Conservation (phyloP, 2,113 vertebrate species). For the Pyxicephalus adspersus region DNA sequence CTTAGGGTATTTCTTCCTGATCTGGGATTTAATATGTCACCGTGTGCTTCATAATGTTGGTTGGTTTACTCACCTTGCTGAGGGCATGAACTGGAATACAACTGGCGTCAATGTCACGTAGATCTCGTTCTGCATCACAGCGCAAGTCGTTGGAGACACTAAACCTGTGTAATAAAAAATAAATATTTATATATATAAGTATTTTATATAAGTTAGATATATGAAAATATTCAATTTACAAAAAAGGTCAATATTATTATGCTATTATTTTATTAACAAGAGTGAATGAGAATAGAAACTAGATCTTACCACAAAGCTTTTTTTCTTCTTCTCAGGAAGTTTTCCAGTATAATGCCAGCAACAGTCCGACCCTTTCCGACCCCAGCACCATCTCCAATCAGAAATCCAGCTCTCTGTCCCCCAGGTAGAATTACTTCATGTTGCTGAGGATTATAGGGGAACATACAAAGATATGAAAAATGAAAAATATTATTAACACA, state of each 20-base stretch:
- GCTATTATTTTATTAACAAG: too few species aligned
- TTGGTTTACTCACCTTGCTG: conserved; percentile 85
- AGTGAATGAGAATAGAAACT: too few species aligned
- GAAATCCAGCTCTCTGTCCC: conserved; percentile 92
- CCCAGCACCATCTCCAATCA: conserved; percentile 93
- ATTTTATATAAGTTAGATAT: not conserved
- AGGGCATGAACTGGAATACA: conserved; percentile 91
- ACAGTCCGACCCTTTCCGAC: conserved; percentile 96
- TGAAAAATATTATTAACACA: not conserved
- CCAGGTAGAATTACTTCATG: conserved; percentile 93
- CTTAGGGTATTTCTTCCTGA: too few species aligned
- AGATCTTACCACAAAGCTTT: conserved; percentile 89
- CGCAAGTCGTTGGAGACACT: conserved; percentile 98
- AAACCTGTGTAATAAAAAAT: conserved; percentile 78
- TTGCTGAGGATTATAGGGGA: conserved; percentile 76
- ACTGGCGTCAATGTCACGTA: conserved; percentile 90
- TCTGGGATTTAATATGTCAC: too few species aligned
- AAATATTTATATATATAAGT: not conserved
- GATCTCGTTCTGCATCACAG: conserved; percentile 95
- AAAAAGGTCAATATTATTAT: too few species aligned
- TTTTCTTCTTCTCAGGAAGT: conserved; percentile 87
- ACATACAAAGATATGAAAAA: not conserved
- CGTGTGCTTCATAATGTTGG: not conserved
- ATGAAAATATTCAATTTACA: not conserved
- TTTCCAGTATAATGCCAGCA: conserved; percentile 94